phyloP scores from a whole-genome alignment of 2,888 invertebrate genomes.

The Flexamia atlantica region DNA sequence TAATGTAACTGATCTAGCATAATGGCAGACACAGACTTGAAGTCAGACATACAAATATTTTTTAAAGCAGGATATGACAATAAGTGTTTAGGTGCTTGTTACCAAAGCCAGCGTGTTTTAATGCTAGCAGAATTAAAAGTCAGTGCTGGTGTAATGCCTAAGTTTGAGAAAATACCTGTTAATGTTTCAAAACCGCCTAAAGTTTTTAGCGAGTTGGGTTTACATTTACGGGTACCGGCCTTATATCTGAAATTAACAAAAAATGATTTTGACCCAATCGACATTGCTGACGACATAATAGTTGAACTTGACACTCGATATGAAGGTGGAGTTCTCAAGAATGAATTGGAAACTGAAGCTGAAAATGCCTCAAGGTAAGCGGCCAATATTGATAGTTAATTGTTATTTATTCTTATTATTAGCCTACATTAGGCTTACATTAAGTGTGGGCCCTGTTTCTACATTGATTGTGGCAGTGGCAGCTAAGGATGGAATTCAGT shows the following conservation, averaged over 20 bases:
- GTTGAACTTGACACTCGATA: constrained; percentile 66
- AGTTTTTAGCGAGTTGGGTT: constrained; percentile 66
- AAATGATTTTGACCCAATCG: constrained; percentile 66
- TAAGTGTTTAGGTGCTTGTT: constrained; percentile 68
- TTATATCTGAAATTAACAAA: constrained; percentile 57
- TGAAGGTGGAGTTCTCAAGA: constrained; percentile 66
- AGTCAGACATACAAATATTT: constrained; percentile 63
- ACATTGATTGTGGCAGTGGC: too few species aligned
- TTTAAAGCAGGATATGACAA: constrained; percentile 68
- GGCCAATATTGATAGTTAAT: not conserved
- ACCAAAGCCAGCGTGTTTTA: constrained; percentile 68
- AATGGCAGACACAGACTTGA: not conserved
- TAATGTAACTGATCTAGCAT: not conserved
- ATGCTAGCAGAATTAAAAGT: constrained; percentile 68
- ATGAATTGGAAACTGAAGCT: constrained; percentile 66
- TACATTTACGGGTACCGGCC: constrained; percentile 67
- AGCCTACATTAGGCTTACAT: too few species aligned
- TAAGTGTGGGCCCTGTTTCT: too few species aligned
- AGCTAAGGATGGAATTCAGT: too few species aligned
- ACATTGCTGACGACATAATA: constrained; percentile 69
- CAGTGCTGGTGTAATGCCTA: constrained; percentile 63
- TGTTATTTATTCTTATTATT: too few species aligned
- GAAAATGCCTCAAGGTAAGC: constrained; percentile 68
- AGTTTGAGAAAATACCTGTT: constrained; percentile 66
- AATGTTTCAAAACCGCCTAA: constrained; percentile 68